Evolutionary conservation across 1,140 invertebrate genomes (phyloP), one percentile per base, ranked within the genome.

Genomic region (Cyrtorhinus lividipennis): DNA sequence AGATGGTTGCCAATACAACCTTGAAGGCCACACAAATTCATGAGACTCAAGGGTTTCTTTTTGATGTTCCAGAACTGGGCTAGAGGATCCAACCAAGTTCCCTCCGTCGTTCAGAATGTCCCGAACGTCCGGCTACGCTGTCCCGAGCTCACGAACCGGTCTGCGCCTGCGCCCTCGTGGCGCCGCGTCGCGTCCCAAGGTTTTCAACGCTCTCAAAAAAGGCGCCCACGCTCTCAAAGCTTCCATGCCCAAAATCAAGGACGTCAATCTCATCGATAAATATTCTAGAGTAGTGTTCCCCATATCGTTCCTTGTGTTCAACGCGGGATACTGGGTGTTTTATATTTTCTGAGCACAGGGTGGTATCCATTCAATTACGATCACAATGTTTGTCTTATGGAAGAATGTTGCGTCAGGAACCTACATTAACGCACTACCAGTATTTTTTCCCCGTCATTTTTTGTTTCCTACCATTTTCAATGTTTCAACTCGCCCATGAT

Each of bases 241-340:
- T 5, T 89, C 87, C 2, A 87, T 97, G 76, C 94, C 92, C 0
- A 87, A 88, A 73, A 95, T 98, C 67, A 90, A 93, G 71, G 93
- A 98, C 74, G 93, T 98, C 38, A 97, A 96, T 73, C 86, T 94
- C 53, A 98, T 98, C 69, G 95, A 98, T 75, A 95, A 95, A 71
- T 95, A 95, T 72, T 95, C 93, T 8, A 79, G 95, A 65, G 83
- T 96, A 64, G 80, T 95, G 59, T 98, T 98, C 75, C 95, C 95
- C 0, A 83, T 94, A 23, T 87, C 92, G 64, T 98, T 97, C 73
- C 80, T 96, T 67, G 72, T 94, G 44, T 98, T 98, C 75, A 98
- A 98, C 73, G 80, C 85, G 15, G 83, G 86, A 62, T 98, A 98
- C 73, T 97, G 93, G 93, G 83, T 88, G 67, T 96, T 95, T 73